Evolutionary conservation across 2,888 invertebrate species (phyloP).

Genomic region (Cephus nigrinus): DNA sequence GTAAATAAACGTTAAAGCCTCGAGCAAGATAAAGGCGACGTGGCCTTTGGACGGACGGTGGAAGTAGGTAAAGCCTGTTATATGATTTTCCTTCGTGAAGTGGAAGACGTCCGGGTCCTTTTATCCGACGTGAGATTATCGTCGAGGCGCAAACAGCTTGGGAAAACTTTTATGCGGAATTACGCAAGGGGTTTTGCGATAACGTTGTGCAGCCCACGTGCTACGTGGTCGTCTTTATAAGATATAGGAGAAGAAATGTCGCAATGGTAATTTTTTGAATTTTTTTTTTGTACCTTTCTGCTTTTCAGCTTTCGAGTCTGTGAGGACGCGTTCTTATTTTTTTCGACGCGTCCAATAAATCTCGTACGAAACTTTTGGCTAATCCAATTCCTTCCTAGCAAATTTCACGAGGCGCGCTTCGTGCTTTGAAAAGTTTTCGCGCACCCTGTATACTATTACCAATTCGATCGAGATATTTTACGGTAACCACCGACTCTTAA

Average conservation of each 20-base stretch:
- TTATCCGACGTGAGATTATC: neutral
- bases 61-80: neutral
- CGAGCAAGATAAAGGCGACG: neutral
- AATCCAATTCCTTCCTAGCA: conserved; percentile 37
- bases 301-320: neutral
- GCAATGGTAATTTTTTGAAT: neutral
- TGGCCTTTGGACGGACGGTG: neutral
- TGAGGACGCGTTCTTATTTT: neutral
- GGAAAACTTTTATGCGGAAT: neutral
- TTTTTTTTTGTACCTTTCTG: neutral
- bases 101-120: neutral
- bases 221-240: neutral
- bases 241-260: neutral
- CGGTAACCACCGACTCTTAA: conserved; percentile 12
- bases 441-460: neutral
- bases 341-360: neutral
- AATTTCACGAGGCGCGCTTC: conserved; percentile 31
- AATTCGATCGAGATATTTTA: conserved; percentile 1
- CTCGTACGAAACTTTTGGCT: conserved; percentile 23
- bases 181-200: neutral
- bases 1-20: neutral
- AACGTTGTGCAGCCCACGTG: neutral
- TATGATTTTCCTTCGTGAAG: neutral
- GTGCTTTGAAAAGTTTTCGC: conserved; percentile 21
- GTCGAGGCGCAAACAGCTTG: neutral